Base-by-base conservation (phyloP, 2,797 vertebrate species). In the Pachyuromys duprasi region DNA sequence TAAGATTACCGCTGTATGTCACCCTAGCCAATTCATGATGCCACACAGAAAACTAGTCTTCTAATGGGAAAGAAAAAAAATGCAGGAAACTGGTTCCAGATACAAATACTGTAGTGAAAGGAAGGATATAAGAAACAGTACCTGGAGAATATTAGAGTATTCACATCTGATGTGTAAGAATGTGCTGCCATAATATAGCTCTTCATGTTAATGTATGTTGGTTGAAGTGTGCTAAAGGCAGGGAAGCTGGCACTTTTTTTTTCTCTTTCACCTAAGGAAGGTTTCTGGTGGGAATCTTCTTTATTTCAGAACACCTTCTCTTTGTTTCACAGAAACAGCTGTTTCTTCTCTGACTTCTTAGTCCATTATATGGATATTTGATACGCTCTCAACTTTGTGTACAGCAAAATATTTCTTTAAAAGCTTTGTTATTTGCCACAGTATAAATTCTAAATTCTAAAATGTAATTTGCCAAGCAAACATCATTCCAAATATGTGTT, bases 361-460 rank as follows among this genome's bases (percentile, higher is more conserved):
- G 57, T 49, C 45, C 76, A 28, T 53, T 36, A 89, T n/a, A 22
- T 24, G 31, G 70, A 67, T 28, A 36, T 62, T 1, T 83, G 75
- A 33, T 78, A 69, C 82, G 55, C 87, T 91, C 60, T 89, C 91
- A 80, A 42, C 28, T 22, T 79, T 86, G 91, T 1, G 24, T 31
- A 42, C 5, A 67, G 15, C 53, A 91, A 88, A 96, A 82, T 65
- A n/a, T 26, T 75, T 20, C 92, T 80, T 70, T 63, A 75, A 93
- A 96, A 84, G 79, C 33, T 49, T 94, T 70, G 36, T 20, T 88
- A 42, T 76, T 81, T 86, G 69, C 24, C 36, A 45, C 60, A 26
- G 75, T 83, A 83, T 33, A 76, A 78, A 75, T 86, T 86, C 63
- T 95, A 81, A 94, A 42, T 22, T 94, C 55, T 79, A 60, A 90